phyloP scores from a whole-genome alignment of 2,888 invertebrate species.

The Leptopilina myrica region DNA sequence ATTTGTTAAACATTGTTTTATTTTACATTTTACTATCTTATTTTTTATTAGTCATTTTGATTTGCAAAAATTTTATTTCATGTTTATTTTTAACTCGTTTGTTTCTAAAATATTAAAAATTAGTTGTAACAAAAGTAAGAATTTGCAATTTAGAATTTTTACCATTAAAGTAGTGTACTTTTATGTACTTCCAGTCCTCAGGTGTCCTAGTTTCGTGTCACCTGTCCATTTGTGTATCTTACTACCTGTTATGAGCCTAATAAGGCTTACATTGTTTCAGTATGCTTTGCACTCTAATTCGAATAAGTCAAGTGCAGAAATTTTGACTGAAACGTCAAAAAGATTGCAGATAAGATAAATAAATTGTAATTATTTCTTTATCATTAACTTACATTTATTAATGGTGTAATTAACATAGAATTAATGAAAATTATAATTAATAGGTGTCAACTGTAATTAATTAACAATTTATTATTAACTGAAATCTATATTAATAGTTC shows the following conservation, averaged over 20 bases:
- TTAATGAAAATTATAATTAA: no score
- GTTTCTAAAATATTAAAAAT: not conserved
- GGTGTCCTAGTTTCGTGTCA: constrained; percentile 38
- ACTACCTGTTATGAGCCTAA: constrained; percentile 40
- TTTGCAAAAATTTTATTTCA: not conserved
- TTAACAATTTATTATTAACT: no score
- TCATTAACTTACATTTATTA: no score
- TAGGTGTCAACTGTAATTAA: no score
- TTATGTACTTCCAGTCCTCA: constrained; percentile 25
- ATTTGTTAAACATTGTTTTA: not conserved
- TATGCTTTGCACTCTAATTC: constrained; percentile 21
- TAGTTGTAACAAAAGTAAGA: not conserved
- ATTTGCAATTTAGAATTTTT: constrained; percentile 11
- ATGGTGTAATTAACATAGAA: no score
- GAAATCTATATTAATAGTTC: no score
- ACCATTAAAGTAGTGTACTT: constrained; percentile 34
- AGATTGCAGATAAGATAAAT: not conserved
- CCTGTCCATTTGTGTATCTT: constrained; percentile 37
- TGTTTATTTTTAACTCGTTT: not conserved
- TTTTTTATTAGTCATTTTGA: no score
- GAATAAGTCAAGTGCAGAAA: constrained; percentile 13
- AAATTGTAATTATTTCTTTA: not conserved
- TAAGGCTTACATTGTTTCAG: constrained; percentile 31
- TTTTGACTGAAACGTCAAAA: not conserved
- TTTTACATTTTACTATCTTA: no score